Evolutionary conservation across 2,888 invertebrate genomes (phyloP).

Genomic region (Monopis laevigella): DNA sequence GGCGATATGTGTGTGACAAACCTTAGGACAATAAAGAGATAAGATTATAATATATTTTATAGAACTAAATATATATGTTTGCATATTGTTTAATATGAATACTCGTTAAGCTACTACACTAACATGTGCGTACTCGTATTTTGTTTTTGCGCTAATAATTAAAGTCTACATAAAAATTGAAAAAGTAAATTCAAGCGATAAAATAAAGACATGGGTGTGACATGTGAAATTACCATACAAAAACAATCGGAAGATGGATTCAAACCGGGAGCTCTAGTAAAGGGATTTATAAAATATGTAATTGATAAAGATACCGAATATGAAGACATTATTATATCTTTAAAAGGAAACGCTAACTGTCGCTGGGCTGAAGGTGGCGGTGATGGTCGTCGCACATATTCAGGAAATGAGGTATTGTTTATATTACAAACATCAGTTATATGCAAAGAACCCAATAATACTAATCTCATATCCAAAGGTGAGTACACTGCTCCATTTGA

Average conservation of each 20-base stretch:
- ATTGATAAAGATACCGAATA: constrained; percentile 22
- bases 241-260: constrained; percentile 19
- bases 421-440: background rate
- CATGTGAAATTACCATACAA: constrained; percentile 24
- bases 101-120: no score
- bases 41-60: no score
- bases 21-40: no score
- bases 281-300: constrained; percentile 23
- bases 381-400: background rate
- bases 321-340: constrained; percentile 20
- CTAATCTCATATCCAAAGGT: background rate
- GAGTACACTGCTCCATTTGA: constrained; percentile 19
- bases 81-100: no score
- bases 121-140: no score
- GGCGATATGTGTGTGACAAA: no score
- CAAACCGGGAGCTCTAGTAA: constrained; percentile 21
- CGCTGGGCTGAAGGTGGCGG: constrained; percentile 6
- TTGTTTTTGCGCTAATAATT: no score
- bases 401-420: background rate
- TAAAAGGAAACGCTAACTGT: constrained; percentile 1
- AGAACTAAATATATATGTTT: no score
- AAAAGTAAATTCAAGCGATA: no score
- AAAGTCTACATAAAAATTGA: no score
- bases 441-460: background rate
- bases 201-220: constrained; percentile 23